phyloP scores from a whole-genome alignment of 2,113 vertebrate species.

The Sinocyclocheilus rhinocerous region DNA sequence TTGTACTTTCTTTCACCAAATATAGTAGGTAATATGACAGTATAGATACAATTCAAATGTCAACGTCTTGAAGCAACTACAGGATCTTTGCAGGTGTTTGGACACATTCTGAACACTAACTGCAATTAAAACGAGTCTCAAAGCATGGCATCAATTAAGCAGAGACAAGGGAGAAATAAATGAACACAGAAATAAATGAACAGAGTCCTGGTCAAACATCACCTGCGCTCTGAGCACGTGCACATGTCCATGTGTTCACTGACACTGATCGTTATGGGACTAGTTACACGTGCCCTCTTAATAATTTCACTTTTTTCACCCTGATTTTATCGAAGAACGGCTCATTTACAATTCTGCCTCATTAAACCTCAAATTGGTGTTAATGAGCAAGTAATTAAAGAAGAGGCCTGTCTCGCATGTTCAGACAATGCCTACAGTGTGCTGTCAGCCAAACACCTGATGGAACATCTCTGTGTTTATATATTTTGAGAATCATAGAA shows the following conservation, averaged over 20 bases:
- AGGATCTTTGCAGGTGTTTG: neutral
- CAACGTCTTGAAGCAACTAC: neutral
- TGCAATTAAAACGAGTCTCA: neutral
- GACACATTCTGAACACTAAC: neutral
- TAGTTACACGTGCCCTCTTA: conserved; percentile 37
- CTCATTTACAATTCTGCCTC: conserved; percentile 54
- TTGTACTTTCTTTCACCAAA: neutral
- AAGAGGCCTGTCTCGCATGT: conserved; percentile 44
- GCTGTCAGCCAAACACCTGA: conserved; percentile 42
- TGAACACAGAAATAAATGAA: neutral
- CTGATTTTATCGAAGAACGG: conserved; percentile 31
- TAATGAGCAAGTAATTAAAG: conserved; percentile 56
- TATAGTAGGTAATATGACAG: neutral
- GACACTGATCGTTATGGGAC: conserved; percentile 6
- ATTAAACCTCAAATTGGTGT: conserved; percentile 58
- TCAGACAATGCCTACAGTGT: conserved; percentile 54
- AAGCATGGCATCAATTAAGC: neutral
- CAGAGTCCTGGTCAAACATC: neutral
- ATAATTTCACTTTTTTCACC: conserved; percentile 44
- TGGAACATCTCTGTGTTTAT: conserved; percentile 35
- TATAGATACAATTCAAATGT: neutral
- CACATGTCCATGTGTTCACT: neutral
- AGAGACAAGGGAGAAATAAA: neutral
- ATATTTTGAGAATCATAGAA: conserved; percentile 48
- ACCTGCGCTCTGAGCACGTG: neutral